A percentile compares a stretch with the other conserved stretches of the same genome.
These are phyloP conservation scores for Dendroctonus ponderosae DNA, from an alignment of 1,140 invertebrate species.

Conservation along the genomic window DNA sequence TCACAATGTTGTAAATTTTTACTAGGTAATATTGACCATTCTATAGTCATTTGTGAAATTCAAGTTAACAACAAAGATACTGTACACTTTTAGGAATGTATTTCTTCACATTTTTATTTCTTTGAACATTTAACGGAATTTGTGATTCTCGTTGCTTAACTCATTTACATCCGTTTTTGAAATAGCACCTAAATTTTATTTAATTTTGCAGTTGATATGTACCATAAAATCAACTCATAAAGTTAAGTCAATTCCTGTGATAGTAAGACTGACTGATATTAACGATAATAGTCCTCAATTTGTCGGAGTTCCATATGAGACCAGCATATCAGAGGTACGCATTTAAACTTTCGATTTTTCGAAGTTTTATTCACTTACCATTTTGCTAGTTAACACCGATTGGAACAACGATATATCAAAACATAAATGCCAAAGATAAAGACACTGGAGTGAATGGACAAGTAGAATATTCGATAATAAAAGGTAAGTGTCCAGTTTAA, in stretches of 20 bases:
- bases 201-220: conserved; percentile 68
- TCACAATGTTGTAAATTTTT: too few relatives aligned
- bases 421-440: conserved; percentile 77
- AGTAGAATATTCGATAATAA: conserved; percentile 75
- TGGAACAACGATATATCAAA: conserved; percentile 82
- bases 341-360: neutral
- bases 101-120: too few relatives aligned
- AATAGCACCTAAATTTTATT: neutral
- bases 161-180: too few relatives aligned
- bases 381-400: conserved; percentile 73
- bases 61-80: too few relatives aligned
- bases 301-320: conserved; percentile 76
- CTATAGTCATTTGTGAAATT: too few relatives aligned
- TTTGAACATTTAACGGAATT: too few relatives aligned
- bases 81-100: too few relatives aligned
- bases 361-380: neutral
- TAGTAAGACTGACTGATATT: conserved; percentile 85
- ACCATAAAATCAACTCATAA: conserved; percentile 73
- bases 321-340: conserved; percentile 80
- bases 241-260: conserved; percentile 78
- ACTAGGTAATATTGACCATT: too few relatives aligned
- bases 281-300: conserved; percentile 86
- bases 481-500: conserved; percentile 52
- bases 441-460: conserved; percentile 85
- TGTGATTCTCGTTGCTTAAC: too few relatives aligned